phyloP scores from a whole-genome alignment of 2,113 vertebrate species.

The Chascanopsetta lugubris region DNA sequence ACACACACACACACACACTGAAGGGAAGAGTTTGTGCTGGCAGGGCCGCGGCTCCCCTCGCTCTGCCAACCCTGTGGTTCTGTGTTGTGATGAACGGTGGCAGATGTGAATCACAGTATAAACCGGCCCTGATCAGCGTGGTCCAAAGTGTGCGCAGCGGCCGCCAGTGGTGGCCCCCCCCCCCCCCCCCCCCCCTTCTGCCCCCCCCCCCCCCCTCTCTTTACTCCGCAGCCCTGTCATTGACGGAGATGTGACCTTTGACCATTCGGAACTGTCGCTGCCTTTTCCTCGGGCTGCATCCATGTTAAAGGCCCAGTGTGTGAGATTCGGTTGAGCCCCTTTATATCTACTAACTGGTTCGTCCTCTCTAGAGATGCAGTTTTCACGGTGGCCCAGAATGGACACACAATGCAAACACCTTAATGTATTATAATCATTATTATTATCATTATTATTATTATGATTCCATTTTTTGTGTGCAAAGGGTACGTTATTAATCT shows the following conservation, averaged over 20 bases:
- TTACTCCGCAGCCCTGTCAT: slow-evolving; percentile 13
- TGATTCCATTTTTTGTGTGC: too few species aligned
- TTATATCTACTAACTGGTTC: too few species aligned
- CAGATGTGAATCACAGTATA: slow-evolving; percentile 64
- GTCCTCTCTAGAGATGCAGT: too few species aligned
- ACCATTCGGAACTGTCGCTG: too few species aligned
- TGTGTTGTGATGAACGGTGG: slow-evolving; percentile 51
- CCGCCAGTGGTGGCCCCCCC: not conserved
- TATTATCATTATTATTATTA: too few species aligned
- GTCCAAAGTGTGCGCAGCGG: slow-evolving; percentile 27
- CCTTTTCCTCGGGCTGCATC: too few species aligned
- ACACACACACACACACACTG: slow-evolving; percentile 44
- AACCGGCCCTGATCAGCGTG: slow-evolving; percentile 40
- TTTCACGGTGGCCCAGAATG: too few species aligned
- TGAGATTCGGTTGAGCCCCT: too few species aligned
- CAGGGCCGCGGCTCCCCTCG: slow-evolving; percentile 37
- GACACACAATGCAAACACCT: too few species aligned
- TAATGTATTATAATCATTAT: too few species aligned
- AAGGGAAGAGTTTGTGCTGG: slow-evolving; percentile 52
- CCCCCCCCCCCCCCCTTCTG: too few species aligned
- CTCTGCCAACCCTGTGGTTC: slow-evolving; percentile 61
- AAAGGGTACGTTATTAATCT: too few species aligned
- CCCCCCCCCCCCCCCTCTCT: not conserved
- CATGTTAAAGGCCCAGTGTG: slow-evolving; percentile 18
- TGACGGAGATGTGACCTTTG: slow-evolving; percentile 1